Conservation (phyloP, 2,797 vertebrate species). For the Prunella strophiata region DNA sequence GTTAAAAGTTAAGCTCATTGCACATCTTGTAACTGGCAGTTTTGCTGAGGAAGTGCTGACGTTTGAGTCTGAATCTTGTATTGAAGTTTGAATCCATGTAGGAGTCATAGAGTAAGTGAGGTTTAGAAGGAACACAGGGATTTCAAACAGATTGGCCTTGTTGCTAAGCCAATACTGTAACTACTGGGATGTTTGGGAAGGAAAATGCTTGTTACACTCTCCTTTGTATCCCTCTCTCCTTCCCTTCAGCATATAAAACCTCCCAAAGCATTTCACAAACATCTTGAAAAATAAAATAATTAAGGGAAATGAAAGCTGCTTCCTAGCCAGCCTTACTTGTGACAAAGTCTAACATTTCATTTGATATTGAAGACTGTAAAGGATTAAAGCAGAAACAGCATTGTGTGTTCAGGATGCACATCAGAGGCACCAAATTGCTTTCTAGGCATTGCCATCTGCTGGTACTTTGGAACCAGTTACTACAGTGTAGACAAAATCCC, state of each 20-base stretch:
- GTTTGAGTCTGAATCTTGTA: background rate
- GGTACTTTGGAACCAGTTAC: background rate
- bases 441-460: background rate
- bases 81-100: background rate
- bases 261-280: background rate
- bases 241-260: background rate
- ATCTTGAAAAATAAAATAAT: background rate
- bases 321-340: background rate
- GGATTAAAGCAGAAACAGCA: background rate
- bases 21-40: background rate
- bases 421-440: background rate
- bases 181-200: background rate
- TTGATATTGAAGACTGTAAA: background rate
- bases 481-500: background rate
- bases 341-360: background rate
- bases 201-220: background rate
- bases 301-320: background rate
- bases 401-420: rapidly evolving
- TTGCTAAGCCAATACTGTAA: background rate
- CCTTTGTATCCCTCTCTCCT: background rate
- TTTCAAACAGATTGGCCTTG: background rate
- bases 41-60: background rate
- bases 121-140: background rate
- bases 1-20: background rate
- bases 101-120: background rate